Evolutionary conservation across 2,797 vertebrate genomes (phyloP), one percentile per base, ranked within the genome.

Genomic region (Myotis myotis): DNA sequence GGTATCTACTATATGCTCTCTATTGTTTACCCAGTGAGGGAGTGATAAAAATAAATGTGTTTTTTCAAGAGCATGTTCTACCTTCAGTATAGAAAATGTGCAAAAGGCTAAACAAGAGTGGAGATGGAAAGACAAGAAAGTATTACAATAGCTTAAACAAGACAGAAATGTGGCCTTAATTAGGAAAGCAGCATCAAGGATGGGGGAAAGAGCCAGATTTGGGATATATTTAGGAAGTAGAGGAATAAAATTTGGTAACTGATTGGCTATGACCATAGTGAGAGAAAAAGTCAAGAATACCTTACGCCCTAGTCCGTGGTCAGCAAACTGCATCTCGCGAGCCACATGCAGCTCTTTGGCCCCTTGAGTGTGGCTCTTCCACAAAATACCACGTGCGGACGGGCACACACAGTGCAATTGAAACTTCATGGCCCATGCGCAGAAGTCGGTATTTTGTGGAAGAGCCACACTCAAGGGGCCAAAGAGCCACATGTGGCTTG

Each of bases 11-110:
- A 25, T 60, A 25, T 80, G 10, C 49, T 66, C 84, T 8, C 23
- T 44, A 55, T 60, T 38, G 15, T 70, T 79, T 75, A 62, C 28
- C 30, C 12, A 30, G 30, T 80, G 12, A 72, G 51, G 33, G 25
- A 92, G 4, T 53, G 57, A 88, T 19, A 84, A 84, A 25, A 79
- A 60, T 44, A 85, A 79, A 89, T 68, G 2, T 2, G 11, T 6
- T 85, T 84, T 95, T 53, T 92, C 68, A 36, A 81, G 80, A 75
- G 33, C 19, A 47, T 47, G 44, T 84, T 92, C 38, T 70, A 85
- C 30, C 6, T 70, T 22, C 5, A 89, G 11, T 53, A 94, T 28
- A 62, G 33, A 88, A 64, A 91, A 85, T 75, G 19, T 62, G 44
- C 16, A 19, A 38, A 96, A 70, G 16, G 6, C 25, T 71, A 47